Conservation (phyloP, 2,797 vertebrate species). For the Fundulus diaphanus region DNA sequence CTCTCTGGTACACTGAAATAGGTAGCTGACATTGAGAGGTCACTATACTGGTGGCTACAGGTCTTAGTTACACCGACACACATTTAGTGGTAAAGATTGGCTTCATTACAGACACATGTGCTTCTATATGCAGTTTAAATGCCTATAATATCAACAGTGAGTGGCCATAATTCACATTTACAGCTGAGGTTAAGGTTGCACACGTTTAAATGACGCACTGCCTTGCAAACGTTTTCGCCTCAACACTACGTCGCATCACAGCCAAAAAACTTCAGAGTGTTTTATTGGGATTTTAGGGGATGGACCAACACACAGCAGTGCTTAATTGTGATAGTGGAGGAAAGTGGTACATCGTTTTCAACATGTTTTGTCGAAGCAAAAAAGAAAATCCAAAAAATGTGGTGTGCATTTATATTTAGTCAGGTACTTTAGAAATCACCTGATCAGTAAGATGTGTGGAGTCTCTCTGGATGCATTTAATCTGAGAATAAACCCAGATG, state of each 20-base stretch:
- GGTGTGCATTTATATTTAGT: neutral
- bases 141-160: constrained; percentile 75
- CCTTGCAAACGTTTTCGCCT: neutral
- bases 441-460: neutral
- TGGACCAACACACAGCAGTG: neutral
- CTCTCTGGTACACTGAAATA: constrained; percentile 34
- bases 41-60: constrained; percentile 46
- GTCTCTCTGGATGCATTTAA: neutral
- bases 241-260: neutral
- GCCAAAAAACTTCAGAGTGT: neutral
- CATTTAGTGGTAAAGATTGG: constrained; percentile 26
- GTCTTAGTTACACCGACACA: constrained; percentile 48
- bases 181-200: constrained; percentile 54
- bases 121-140: constrained; percentile 72
- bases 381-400: neutral
- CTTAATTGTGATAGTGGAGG: neutral
- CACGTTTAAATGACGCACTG: constrained; percentile 34
- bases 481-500: neutral
- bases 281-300: neutral
- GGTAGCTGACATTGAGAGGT: constrained; percentile 44
- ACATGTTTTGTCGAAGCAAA: neutral
- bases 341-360: neutral
- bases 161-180: constrained; percentile 77
- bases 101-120: constrained; percentile 65
- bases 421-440: neutral